Evolutionary conservation across 2,888 invertebrate genomes (phyloP).

Genomic region (Bhutanitis thaidina): DNA sequence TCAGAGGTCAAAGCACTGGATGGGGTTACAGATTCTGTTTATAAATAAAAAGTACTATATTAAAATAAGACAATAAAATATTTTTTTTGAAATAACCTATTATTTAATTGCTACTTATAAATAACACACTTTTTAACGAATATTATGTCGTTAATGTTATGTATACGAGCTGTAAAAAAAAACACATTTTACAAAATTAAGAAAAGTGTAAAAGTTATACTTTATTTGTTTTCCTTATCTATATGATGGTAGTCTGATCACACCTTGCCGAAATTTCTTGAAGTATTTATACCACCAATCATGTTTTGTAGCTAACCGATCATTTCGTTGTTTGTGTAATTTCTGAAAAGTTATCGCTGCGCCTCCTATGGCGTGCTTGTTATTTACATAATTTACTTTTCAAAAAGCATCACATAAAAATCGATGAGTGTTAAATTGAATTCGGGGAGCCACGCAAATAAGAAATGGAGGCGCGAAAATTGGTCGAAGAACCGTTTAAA

Average conservation of each 20-base stretch:
- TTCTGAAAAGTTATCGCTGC: conserved; percentile 56
- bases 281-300: conserved; percentile 55
- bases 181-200: no score
- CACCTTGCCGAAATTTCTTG: conserved; percentile 22
- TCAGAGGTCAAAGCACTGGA: no score
- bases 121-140: no score
- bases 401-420: conserved; percentile 57
- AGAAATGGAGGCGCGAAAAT: conserved; percentile 73
- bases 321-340: conserved; percentile 53
- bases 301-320: conserved; percentile 47
- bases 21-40: no score
- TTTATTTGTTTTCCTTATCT: neutral
- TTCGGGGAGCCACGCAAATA: conserved; percentile 71
- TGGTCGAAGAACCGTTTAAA: conserved; percentile 68
- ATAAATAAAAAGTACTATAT: no score
- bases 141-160: no score
- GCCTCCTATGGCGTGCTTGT: conserved; percentile 53
- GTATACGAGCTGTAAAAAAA: no score
- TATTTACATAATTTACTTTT: conserved; percentile 67
- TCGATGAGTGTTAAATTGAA: conserved; percentile 77
- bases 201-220: no score
- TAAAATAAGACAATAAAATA: no score
- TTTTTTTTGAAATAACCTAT: no score
- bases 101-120: no score
- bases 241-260: conserved; percentile 9